Evolutionary conservation across 2,797 vertebrate genomes (phyloP), one percentile per base, ranked within the genome.

Genomic region (Alcedo atthis): DNA sequence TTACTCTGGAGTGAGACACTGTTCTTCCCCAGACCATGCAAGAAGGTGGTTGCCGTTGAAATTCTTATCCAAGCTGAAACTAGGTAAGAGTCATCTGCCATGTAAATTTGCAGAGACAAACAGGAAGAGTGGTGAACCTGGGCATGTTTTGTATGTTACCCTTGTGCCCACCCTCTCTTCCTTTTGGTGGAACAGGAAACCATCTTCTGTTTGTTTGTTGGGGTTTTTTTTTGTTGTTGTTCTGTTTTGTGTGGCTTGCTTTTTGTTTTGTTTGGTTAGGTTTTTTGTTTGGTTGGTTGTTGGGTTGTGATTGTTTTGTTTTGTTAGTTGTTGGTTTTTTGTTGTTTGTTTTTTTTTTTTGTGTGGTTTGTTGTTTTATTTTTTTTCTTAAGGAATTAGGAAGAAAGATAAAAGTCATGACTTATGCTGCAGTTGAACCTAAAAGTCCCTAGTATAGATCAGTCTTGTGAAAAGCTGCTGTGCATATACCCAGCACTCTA

Each of bases 161-260:
- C 75, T 80, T 82, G 86, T 6, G 12, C 91, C 87, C 89, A 88
- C 94, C 75, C 83, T 77, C 75, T 96, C 95, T 94, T 94, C 88
- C 94, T 92, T 94, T 95, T 89, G 91, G 89, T 69, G 84, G 91
- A 96, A 87, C 91, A 93, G 92, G 90, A 96, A 96, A 89, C 85
- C 55, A 7, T 93, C 92, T 95, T 95, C 86, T 95, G 81, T 84
- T 89, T 95, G 51, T 86, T 88, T 51, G 26, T 51, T 16, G 15
- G 49, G 15, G 9, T 7, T 6, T 26, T 26, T 49, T 48, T 28
- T 15, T 24, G 46, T 48, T 28, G 37, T 40, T 40, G 14, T 40
- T 40, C 15, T 40, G 37, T 40, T 40, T 40, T 40, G 37, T 40
- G 37, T 40, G 37, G 37, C 37, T 40, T 40, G 37, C 6, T 40